phyloP scores from a whole-genome alignment of 2,113 vertebrate species.

The Columbina picui region DNA sequence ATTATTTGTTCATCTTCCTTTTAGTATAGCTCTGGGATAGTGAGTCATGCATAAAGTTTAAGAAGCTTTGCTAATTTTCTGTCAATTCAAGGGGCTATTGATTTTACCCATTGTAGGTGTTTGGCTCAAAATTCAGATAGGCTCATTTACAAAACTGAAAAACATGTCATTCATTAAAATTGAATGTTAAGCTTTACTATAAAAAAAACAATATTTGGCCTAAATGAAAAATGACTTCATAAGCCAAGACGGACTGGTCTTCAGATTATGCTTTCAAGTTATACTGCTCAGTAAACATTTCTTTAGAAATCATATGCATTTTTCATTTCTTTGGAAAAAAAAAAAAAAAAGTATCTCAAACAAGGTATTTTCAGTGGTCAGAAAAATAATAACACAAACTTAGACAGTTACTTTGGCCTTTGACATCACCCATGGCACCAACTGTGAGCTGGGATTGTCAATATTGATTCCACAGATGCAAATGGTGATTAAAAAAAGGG shows the following conservation, averaged over 20 bases:
- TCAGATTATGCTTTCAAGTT: background rate
- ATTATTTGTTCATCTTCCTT: background rate
- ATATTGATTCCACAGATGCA: background rate
- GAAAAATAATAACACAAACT: background rate
- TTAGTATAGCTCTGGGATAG: background rate
- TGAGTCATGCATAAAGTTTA: background rate
- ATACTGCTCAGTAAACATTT: background rate
- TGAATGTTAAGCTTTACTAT: background rate
- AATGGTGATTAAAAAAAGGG: background rate
- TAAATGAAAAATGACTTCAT: background rate
- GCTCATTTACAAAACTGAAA: background rate
- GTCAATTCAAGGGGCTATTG: background rate
- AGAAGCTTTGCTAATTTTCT: constrained; percentile 6
- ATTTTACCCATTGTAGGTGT: background rate
- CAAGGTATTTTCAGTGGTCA: background rate
- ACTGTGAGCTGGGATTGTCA: background rate
- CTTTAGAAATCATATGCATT: background rate
- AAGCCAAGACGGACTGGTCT: background rate
- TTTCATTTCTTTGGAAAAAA: background rate
- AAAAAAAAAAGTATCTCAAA: background rate
- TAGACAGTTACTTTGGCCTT: background rate
- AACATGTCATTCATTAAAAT: background rate
- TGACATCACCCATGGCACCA: background rate
- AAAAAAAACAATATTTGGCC: background rate
- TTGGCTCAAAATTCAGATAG: background rate